phyloP scores from a whole-genome alignment of 2,797 vertebrate species.

The Danionella dracula region DNA sequence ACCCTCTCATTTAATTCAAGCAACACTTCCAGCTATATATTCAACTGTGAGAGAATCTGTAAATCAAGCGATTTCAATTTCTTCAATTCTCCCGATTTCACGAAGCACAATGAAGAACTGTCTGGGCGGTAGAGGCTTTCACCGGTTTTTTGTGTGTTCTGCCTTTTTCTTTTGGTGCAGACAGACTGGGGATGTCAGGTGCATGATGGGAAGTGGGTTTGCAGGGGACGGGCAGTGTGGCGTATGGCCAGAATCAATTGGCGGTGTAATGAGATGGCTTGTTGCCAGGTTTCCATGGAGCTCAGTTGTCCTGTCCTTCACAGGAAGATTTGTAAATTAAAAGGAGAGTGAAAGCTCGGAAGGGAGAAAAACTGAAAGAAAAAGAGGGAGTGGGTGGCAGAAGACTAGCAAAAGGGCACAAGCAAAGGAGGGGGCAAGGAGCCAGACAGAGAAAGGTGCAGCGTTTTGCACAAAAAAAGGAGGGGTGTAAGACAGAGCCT shows the following conservation, averaged over 20 bases:
- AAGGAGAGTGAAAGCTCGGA: slow-evolving; percentile 65
- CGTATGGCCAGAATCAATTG: slow-evolving; percentile 81
- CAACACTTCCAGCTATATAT: not conserved
- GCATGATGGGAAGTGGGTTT: slow-evolving; percentile 61
- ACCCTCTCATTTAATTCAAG: slow-evolving; percentile 1
- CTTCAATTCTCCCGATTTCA: slow-evolving; percentile 8
- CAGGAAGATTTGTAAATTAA: slow-evolving; percentile 78
- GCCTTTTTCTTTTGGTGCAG: slow-evolving; percentile 36
- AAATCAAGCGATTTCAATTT: slow-evolving; percentile 15
- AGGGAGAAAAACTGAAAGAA: slow-evolving; percentile 40
- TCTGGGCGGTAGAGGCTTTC: not conserved
- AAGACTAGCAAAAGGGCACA: slow-evolving; percentile 38
- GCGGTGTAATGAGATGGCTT: slow-evolving; percentile 83
- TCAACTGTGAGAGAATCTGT: slow-evolving; percentile 1
- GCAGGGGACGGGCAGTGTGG: slow-evolving; percentile 56
- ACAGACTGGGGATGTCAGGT: slow-evolving; percentile 60
- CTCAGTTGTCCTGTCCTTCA: slow-evolving; percentile 73
- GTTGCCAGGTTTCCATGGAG: slow-evolving; percentile 82
- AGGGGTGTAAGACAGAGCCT: slow-evolving; percentile 51
- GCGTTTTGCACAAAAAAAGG: slow-evolving; percentile 35
- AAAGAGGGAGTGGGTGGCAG: slow-evolving; percentile 47
- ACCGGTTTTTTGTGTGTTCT: slow-evolving; percentile 28
- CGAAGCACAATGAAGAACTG: not conserved
- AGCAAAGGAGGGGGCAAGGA: slow-evolving; percentile 38
- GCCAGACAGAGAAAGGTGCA: slow-evolving; percentile 42